A percentile compares a stretch with the other conserved stretches of the same genome.
These are phyloP conservation scores for Tipula vernalis DNA, from an alignment of 2,888 invertebrate genomes.

Conservation along the genomic window DNA sequence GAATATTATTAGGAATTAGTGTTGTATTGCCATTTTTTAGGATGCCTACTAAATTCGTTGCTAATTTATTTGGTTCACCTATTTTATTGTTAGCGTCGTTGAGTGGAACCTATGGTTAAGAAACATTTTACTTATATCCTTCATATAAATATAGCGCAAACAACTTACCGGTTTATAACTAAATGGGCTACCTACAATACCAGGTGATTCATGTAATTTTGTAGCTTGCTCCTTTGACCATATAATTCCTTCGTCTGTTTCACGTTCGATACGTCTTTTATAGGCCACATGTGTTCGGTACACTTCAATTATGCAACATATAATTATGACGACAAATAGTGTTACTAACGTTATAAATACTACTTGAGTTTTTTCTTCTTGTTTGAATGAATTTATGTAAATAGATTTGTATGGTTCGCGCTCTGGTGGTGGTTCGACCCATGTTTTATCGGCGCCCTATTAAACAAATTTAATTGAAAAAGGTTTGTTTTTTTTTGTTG, in stretches of 20 bases:
- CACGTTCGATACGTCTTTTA: conserved; percentile 56
- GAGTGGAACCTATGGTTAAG: conserved; percentile 5
- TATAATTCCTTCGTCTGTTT: conserved; percentile 62
- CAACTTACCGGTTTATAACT: conserved; percentile 40
- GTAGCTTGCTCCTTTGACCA: conserved; percentile 62
- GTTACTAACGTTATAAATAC: conserved; percentile 67
- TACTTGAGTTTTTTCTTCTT: conserved; percentile 70
- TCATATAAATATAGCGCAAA: no score
- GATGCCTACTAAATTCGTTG: conserved; percentile 31
- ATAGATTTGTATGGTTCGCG: conserved; percentile 61
- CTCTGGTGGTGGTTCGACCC: conserved; percentile 75
- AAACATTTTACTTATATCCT: no score
- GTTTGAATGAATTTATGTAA: conserved; percentile 57
- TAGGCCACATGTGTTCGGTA: conserved; percentile 65
- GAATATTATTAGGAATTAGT: conserved; percentile 15
- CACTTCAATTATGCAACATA: conserved; percentile 59
- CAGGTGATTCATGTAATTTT: conserved; percentile 48
- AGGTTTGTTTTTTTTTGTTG: background rate
- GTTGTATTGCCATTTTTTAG: conserved; percentile 32
- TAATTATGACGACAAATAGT: conserved; percentile 56
- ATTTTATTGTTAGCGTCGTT: conserved; percentile 23
- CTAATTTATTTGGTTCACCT: conserved; percentile 20
- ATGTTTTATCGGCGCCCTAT: conserved; percentile 63
- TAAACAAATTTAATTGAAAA: conserved; percentile 12
- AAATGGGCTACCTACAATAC: conserved; percentile 32